A percentile compares a stretch with the other conserved stretches of the same genome.
Evolutionary conservation across 92 coral and sea anemone genomes (phyloP).

Genomic region (Heteractis magnifica): DNA sequence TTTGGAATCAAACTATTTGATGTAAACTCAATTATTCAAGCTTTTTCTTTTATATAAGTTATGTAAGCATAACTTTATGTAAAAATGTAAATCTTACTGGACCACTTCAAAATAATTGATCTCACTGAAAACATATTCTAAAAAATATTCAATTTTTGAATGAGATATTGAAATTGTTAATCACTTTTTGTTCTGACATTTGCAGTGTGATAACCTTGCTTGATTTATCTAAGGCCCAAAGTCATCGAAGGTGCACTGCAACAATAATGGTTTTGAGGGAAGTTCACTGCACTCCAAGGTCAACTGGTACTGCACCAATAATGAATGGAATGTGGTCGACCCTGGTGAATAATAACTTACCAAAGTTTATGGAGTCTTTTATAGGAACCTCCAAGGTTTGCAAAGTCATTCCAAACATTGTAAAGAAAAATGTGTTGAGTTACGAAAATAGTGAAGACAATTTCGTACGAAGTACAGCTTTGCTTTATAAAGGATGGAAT

Average conservation of each 20-base stretch:
- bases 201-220: neutral
- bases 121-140: too few relatives aligned
- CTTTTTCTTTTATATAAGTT: neutral
- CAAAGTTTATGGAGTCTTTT: neutral
- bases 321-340: slow-evolving; percentile 38
- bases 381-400: slow-evolving; percentile 13
- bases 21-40: neutral
- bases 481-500: slow-evolving; percentile 38
- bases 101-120: too few relatives aligned
- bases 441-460: slow-evolving; percentile 35
- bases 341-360: slow-evolving; percentile 4
- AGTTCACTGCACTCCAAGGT: slow-evolving; percentile 25
- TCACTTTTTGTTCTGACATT: too few relatives aligned
- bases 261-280: slow-evolving; percentile 4
- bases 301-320: slow-evolving; percentile 1
- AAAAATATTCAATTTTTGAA: too few relatives aligned
- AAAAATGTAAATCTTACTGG: too few relatives aligned
- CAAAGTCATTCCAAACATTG: slow-evolving; percentile 29
- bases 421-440: slow-evolving; percentile 19
- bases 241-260: slow-evolving; percentile 21
- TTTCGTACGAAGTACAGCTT: slow-evolving; percentile 25
- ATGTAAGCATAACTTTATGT: neutral
- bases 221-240: slow-evolving; percentile 31
- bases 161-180: too few relatives aligned
- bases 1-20: slow-evolving; percentile 1